Evolutionary conservation across 2,797 vertebrate genomes (phyloP), one percentile per base, ranked within the genome.

Genomic region (Acipenser ruthenus): DNA sequence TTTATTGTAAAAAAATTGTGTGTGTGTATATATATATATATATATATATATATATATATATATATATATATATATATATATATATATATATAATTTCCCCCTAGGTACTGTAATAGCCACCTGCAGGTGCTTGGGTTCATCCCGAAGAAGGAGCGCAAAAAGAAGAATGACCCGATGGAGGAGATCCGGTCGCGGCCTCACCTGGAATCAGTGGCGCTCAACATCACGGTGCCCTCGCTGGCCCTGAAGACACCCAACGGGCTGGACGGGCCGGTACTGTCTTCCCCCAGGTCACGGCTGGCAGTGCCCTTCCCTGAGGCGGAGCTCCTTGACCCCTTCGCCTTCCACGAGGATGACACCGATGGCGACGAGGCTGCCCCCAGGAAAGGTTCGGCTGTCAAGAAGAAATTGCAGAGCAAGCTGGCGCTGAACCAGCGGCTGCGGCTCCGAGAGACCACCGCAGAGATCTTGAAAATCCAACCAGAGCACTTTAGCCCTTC

Each of bases 101-200:
- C 59, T 86, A 99, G 97, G 92, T 99, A 98, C 89, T 99, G 97
- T 89, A 99, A 97, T 87, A 99, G 97, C 84, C 97, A 99, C 77
- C 87, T 99, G 80, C 97, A 99, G 81, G 97, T 99, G 80, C 94
- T 99, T 73, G 97, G 97, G 77, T 99, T 99, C 81, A 96, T 99
- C 85, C 97, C 97, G 74, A 99, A 99, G 88, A 99, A 99, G 83
- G 97, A 99, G 82, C 93, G 97, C 74, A 99, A 98, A 92, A 99
- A 98, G 92, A 99, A 99, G 85, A 95, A 93, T 65, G 97, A 99
- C 68, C 86, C 91, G 68, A 77, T 96, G 87, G 96, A 98, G 70
- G 96, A 97, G 60, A 92, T 95, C 66, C 95, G 95, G 74, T 88
- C 89, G 65, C 87, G 92, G 78, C 91, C 92, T 80, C 96, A 94